A percentile compares a stretch with the other conserved stretches of the same genome.
Evolutionary conservation across 2,888 invertebrate genomes (phyloP).

Genomic region (Chrysotoxum bicinctum): DNA sequence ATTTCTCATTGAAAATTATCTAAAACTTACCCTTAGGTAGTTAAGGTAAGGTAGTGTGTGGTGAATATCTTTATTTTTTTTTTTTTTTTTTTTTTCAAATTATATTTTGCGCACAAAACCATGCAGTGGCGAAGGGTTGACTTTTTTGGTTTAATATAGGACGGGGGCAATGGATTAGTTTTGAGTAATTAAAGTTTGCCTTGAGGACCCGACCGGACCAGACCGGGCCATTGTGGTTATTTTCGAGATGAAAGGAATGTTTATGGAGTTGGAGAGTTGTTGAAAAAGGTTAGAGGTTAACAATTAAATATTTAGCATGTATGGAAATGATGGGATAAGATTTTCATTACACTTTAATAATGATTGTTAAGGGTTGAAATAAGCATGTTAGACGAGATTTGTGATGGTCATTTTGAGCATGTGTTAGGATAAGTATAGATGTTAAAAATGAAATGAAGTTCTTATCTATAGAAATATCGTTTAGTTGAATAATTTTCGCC

Average conservation of each 20-base stretch:
- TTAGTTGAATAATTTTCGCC: too few species aligned
- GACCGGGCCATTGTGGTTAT: slow-evolving; percentile 14
- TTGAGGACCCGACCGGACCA: background rate
- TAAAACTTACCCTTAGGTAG: slow-evolving; percentile 36
- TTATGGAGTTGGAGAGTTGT: background rate
- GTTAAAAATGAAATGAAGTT: background rate
- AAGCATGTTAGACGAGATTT: slow-evolving; percentile 5
- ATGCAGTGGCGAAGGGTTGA: background rate
- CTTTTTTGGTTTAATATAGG: background rate
- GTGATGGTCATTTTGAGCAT: background rate
- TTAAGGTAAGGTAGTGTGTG: background rate
- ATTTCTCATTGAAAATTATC: slow-evolving; percentile 61
- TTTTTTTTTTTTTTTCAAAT: background rate
- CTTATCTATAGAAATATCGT: background rate
- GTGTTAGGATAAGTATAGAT: background rate
- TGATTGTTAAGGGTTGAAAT: background rate
- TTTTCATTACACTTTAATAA: slow-evolving; percentile 7
- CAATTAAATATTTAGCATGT: background rate
- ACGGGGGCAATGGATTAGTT: slow-evolving; percentile 37
- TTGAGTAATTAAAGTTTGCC: slow-evolving; percentile 55
- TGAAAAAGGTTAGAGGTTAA: background rate
- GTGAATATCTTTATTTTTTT: background rate
- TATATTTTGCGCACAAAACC: background rate
- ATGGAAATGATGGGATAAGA: background rate
- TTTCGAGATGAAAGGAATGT: slow-evolving; percentile 9